phyloP scores from a whole-genome alignment of 2,113 vertebrate genomes.

The Noctilio leporinus region DNA sequence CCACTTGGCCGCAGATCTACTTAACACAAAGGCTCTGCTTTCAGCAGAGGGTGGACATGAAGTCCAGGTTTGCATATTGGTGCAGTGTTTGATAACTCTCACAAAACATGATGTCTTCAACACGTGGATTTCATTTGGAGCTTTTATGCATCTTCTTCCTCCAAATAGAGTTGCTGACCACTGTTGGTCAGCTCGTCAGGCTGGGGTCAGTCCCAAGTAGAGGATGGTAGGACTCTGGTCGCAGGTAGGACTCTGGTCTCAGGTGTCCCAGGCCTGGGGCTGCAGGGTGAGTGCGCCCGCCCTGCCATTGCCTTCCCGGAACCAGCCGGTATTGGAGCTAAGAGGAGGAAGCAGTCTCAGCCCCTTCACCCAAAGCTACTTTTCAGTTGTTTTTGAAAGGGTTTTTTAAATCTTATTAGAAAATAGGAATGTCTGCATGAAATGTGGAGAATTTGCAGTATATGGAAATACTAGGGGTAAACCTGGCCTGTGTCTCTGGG shows the following conservation, averaged over 20 bases:
- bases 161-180: background rate
- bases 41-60: background rate
- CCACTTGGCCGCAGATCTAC: background rate
- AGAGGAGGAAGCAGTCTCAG: background rate
- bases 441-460: background rate
- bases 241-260: background rate
- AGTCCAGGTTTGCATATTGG: background rate
- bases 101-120: background rate
- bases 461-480: conserved; percentile 16
- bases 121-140: background rate
- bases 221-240: background rate
- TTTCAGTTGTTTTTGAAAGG: background rate
- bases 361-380: background rate
- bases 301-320: accelerated
- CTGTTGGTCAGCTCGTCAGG: background rate
- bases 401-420: conserved; percentile 1
- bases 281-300: accelerated
- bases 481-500: background rate
- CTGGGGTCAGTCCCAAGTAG: too few species aligned
- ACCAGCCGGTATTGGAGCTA: background rate
- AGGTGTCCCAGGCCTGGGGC: background rate
- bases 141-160: background rate
- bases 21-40: conserved; percentile 13
- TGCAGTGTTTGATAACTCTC: background rate
- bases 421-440: background rate